phyloP scores from a whole-genome alignment of 2,888 invertebrate genomes.

The Chymomyza amoena region DNA sequence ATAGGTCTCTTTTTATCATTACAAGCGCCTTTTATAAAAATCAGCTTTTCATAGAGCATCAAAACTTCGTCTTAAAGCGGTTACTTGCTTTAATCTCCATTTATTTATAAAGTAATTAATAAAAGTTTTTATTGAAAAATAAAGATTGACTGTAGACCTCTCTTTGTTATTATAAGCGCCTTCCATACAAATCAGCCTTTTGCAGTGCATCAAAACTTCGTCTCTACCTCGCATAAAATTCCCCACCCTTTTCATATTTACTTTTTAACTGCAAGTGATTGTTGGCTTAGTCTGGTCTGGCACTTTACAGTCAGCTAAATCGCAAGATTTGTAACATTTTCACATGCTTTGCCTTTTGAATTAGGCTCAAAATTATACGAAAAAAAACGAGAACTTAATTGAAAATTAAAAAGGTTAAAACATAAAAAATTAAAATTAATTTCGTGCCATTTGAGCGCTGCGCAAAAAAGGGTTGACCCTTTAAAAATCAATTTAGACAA shows the following conservation, averaged over 20 bases:
- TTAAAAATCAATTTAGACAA: constrained; percentile 11
- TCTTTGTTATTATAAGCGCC: too few species aligned
- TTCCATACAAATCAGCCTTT: too few species aligned
- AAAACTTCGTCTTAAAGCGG: background rate
- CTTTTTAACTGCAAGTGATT: background rate
- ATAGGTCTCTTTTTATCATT: too few species aligned
- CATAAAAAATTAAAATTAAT: constrained; percentile 70
- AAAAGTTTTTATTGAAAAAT: too few species aligned
- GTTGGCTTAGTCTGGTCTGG: background rate
- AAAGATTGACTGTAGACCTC: too few species aligned
- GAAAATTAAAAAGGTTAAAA: constrained; percentile 65
- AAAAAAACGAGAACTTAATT: constrained; percentile 48
- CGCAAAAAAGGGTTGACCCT: constrained; percentile 3
- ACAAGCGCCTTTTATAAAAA: too few species aligned
- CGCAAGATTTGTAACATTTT: constrained; percentile 12
- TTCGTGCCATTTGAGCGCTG: constrained; percentile 33
- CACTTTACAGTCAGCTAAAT: constrained; percentile 38
- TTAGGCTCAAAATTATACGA: constrained; percentile 10
- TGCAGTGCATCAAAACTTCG: background rate
- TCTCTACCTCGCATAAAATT: background rate
- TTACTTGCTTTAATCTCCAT: too few species aligned
- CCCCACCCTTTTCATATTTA: background rate
- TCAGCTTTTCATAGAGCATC: background rate
- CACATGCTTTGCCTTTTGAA: constrained; percentile 1
- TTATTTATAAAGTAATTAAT: too few species aligned